Conservation (phyloP, 1,140 invertebrate species). For the Anadara kagoshimensis region DNA sequence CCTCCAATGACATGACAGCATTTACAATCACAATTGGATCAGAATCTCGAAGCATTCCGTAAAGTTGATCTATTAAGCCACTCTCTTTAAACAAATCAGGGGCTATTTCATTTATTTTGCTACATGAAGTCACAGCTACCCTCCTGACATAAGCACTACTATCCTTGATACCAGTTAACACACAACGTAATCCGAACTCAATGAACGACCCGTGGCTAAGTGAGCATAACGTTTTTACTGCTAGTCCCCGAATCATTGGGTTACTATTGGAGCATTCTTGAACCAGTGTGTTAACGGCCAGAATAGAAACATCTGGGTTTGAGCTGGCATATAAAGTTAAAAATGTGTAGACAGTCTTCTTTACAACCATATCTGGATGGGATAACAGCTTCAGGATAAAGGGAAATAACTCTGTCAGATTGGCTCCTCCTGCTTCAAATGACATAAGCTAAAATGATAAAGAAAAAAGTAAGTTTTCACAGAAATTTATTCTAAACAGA, state of each 20-base stretch:
- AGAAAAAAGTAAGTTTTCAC: too few species aligned
- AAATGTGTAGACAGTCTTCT: constrained; percentile 57
- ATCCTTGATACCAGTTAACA: constrained; percentile 46
- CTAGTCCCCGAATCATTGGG: constrained; percentile 57
- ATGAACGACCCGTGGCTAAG: constrained; percentile 46
- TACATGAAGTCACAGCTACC: constrained; percentile 49
- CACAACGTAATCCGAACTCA: constrained; percentile 50
- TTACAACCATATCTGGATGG: constrained; percentile 55
- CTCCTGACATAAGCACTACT: constrained; percentile 58
- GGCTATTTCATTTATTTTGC: constrained; percentile 35
- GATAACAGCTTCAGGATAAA: constrained; percentile 57
- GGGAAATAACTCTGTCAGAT: constrained; percentile 41
- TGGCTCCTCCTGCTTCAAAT: constrained; percentile 28
- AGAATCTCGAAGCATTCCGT: constrained; percentile 52
- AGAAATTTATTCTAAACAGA: too few species aligned
- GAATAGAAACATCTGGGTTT: constrained; percentile 49
- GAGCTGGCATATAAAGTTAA: constrained; percentile 39
- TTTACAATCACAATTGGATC: constrained; percentile 63
- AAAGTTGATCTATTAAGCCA: constrained; percentile 53
- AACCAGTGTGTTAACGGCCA: constrained; percentile 59
- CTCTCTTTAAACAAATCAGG: constrained; percentile 39
- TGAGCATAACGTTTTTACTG: constrained; percentile 56
- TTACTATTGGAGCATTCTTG: constrained; percentile 60
- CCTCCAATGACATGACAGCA: constrained; percentile 54
- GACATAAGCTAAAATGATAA: constrained; percentile 28